Percentiles rank a stretch among this genome's conserved stretches.
Conservation (phyloP, 2,113 vertebrate genomes). For the Chrysemys picta region DNA sequence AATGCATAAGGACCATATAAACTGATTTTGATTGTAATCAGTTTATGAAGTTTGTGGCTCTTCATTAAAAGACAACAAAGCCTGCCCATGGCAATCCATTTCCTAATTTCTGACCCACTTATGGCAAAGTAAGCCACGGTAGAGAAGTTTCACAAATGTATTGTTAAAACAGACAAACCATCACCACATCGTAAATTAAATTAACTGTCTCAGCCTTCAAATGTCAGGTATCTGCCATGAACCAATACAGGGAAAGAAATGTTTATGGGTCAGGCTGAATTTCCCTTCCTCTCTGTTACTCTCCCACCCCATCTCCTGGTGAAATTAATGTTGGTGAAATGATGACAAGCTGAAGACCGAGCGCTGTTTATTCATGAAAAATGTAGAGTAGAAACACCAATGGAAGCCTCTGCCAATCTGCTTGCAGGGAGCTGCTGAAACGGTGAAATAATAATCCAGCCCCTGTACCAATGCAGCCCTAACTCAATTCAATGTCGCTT, state of each 20-base stretch:
- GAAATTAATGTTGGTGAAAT: conserved; percentile 25
- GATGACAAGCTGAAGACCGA: neutral
- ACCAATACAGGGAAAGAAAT: neutral
- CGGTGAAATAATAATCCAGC: too few relatives aligned
- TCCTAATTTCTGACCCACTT: neutral
- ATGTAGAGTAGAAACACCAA: neutral
- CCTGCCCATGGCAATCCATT: neutral
- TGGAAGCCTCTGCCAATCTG: neutral
- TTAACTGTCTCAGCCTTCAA: neutral
- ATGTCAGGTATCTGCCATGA: neutral
- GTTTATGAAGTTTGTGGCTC: conserved; percentile 53
- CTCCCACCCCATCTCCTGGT: neutral
- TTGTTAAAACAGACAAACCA: neutral
- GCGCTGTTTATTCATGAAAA: neutral
- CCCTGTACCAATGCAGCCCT: too few relatives aligned
- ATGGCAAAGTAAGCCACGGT: neutral
- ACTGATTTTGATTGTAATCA: conserved; percentile 37
- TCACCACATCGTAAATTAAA: neutral
- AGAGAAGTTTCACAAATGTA: neutral
- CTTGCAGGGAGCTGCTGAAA: too few relatives aligned
- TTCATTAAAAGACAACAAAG: neutral
- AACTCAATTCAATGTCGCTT: too few relatives aligned
- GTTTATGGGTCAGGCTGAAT: neutral
- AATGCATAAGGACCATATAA: conserved; percentile 54
- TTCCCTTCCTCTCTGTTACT: neutral